Percentiles rank a stretch among this genome's conserved stretches.
Conservation (phyloP, 1,140 invertebrate species). For the Heliconius eleuchia region DNA sequence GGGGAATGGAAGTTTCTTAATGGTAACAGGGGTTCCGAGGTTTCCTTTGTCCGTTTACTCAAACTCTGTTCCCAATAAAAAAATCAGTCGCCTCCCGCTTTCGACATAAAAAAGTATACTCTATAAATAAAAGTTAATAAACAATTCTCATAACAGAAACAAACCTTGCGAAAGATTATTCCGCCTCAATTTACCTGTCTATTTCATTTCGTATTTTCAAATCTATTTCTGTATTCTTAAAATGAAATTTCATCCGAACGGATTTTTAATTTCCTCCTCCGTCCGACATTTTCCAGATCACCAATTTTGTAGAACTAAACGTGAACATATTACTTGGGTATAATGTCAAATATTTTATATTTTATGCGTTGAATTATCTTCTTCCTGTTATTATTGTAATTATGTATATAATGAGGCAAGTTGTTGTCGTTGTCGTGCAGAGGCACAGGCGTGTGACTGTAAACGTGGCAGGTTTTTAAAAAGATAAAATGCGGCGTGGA, state of each 20-base stretch:
- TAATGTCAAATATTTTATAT: conserved; percentile 9
- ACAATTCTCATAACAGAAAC: neutral
- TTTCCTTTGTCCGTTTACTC: too few species aligned
- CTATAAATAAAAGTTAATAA: neutral
- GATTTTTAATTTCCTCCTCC: conserved; percentile 23
- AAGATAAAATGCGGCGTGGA: too few species aligned
- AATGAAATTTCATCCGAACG: conserved; percentile 30
- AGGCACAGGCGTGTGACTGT: neutral
- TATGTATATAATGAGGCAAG: neutral
- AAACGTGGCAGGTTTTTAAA: too few species aligned
- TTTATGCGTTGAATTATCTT: neutral
- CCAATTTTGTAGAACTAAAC: conserved; percentile 9
- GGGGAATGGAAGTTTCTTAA: too few species aligned
- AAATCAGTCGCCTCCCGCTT: too few species aligned
- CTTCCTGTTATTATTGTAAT: conserved; percentile 10
- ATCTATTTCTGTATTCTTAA: conserved; percentile 27
- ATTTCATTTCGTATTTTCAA: conserved; percentile 21
- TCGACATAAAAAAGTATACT: too few species aligned
- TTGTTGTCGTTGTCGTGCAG: too few species aligned
- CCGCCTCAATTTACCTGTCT: neutral
- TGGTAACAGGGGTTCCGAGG: too few species aligned
- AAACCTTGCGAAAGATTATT: neutral
- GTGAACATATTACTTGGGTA: conserved; percentile 18
- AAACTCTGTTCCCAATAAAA: too few species aligned
- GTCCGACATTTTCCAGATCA: conserved; percentile 21